Percentiles rank a stretch among this genome's conserved stretches.
Conservation (phyloP, 2,888 invertebrate species). For the Criorhina ranunculi region DNA sequence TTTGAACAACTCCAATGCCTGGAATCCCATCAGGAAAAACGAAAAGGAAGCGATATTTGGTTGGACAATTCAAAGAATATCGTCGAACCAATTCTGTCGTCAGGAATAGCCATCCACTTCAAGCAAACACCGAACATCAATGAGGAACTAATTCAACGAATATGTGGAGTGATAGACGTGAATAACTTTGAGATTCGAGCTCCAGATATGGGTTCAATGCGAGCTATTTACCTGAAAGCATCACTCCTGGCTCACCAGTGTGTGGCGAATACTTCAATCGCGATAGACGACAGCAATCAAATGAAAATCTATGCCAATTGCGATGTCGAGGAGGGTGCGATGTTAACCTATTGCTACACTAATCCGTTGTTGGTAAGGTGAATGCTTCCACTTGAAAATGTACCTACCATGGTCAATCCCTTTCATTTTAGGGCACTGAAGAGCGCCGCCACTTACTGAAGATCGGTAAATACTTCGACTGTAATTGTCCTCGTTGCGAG, state of each 20-base stretch:
- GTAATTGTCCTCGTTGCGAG: constrained; percentile 88
- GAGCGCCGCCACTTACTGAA: constrained; percentile 88
- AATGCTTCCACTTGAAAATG: background rate
- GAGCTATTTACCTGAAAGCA: constrained; percentile 90
- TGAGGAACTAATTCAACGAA: constrained; percentile 86
- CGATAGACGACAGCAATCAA: constrained; percentile 88
- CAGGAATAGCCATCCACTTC: constrained; percentile 78
- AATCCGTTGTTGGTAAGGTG: constrained; percentile 88
- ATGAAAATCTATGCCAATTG: constrained; percentile 89
- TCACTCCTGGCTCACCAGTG: constrained; percentile 91
- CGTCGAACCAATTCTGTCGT: constrained; percentile 80
- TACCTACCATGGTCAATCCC: constrained; percentile 12
- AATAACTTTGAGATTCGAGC: constrained; percentile 90
- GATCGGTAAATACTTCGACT: constrained; percentile 91
- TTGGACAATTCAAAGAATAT: constrained; percentile 85
- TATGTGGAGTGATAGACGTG: constrained; percentile 91
- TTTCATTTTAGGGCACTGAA: constrained; percentile 87
- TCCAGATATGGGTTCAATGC: constrained; percentile 85
- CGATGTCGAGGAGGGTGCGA: constrained; percentile 87
- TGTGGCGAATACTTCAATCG: constrained; percentile 89
- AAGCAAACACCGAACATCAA: constrained; percentile 82
- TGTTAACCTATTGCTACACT: constrained; percentile 90
- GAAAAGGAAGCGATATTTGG: constrained; percentile 86
- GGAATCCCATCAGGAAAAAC: constrained; percentile 86
- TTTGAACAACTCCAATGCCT: constrained; percentile 86